Conservation (phyloP, 2,888 invertebrate genomes). For the Drosophila hamatofila region DNA sequence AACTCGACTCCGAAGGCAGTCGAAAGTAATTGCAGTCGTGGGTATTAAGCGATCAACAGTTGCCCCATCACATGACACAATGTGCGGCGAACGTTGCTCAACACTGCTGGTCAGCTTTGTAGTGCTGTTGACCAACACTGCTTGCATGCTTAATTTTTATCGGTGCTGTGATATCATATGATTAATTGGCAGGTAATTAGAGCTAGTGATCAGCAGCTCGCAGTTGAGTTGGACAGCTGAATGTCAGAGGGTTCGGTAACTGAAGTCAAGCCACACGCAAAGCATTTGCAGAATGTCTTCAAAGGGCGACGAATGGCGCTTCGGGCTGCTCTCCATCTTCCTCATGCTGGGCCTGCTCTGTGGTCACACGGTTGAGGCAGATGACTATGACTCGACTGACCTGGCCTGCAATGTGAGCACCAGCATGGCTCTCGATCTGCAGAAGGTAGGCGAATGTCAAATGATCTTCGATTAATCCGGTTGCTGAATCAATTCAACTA, state of each 20-base stretch:
- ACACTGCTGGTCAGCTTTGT: background rate
- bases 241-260: constrained; percentile 31
- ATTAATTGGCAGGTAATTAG: constrained; percentile 52
- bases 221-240: background rate
- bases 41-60: constrained; percentile 19
- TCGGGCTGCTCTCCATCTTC: constrained; percentile 20
- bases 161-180: constrained; percentile 55
- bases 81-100: background rate
- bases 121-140: constrained; percentile 20
- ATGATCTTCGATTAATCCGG: no score
- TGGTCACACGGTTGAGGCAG: constrained; percentile 24
- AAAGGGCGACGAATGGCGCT: background rate
- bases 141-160: constrained; percentile 18
- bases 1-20: constrained; percentile 6
- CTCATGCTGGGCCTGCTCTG: constrained; percentile 37
- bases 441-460: constrained; percentile 30
- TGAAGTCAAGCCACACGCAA: constrained; percentile 36
- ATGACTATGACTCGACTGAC: background rate
- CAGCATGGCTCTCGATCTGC: constrained; percentile 50
- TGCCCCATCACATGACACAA: constrained; percentile 39
- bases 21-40: constrained; percentile 34
- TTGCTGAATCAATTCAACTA: background rate
- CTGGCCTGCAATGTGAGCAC: constrained; percentile 32
- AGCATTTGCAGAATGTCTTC: constrained; percentile 37
- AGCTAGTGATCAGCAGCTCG: constrained; percentile 19